Base-by-base conservation (phyloP, 1,140 invertebrate species). In the Drosophila bipectinata region DNA sequence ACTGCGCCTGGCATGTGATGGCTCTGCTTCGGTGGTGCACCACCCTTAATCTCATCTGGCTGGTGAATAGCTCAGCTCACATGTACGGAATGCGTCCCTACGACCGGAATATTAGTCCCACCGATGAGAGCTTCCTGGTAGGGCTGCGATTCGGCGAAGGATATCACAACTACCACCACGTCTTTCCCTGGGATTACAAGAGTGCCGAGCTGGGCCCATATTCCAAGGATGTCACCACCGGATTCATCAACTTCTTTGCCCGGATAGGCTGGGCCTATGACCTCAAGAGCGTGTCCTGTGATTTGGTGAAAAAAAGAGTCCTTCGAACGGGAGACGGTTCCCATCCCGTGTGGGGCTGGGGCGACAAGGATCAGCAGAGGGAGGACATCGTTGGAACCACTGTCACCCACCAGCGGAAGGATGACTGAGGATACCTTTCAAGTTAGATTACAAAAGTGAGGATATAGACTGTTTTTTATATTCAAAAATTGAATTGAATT, bases 151-250 rank as follows among this genome's bases (percentile, higher is more conserved):
- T 96, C 3, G 97, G 96, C 0, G 97, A 97, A 92, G 97, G 97
- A 1, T 98, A 96, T 94, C 97, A 98, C 91, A 99, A 98, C 92
- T 99, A 98, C 92, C 98, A 99, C 91, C 98, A 99, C 92, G 96
- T 96, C 0, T 99, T 99, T 93, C 98, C 98, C 0, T 91, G 97
- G 94, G 98, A 99, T 90, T 98, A 98, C 93, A 96, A 97, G 89
- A 95, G 96, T 1, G 93, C 96, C 5, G 97, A 97, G 89, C 92
- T 97, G 0, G 96, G 97, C 34, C 94, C 95, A 78, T 97, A 96
- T 92, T 93, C 93, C 5, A 91, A 95, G 5, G 99, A 99, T 85
- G 92, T 96, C 32, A 98, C 97, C 0, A 97, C 95, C 0, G 93
- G 93, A 0, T 97, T 98, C 88, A 97, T 98, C 63, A 96, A 98